Evolutionary conservation across 2,113 vertebrate species (phyloP), one percentile per base, ranked within the genome.

Genomic region (Indicator indicator): DNA sequence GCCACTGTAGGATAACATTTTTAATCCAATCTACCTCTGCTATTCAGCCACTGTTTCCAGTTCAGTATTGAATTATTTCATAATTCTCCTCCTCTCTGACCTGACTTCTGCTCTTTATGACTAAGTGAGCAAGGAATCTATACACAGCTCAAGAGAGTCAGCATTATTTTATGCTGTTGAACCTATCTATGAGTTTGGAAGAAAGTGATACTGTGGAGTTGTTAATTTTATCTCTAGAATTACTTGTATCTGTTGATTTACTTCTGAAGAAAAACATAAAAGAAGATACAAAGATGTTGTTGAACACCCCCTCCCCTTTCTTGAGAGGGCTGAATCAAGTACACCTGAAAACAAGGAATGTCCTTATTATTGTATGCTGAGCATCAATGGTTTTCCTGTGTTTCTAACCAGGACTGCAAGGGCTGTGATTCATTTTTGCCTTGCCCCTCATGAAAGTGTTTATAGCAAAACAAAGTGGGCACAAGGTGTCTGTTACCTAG

Each of bases 21-120:
- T 46, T 81, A 86, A 94, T 77, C 64, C 18, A 83, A 54, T 90
- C 33, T 52, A 2, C 55, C 44, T 77, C 58, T 90, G 69, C 65
- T 86, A 21, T 74, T 91, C 79, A 81, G 38, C 56, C 69, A 83
- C 32, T 62, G 60, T 86, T 95, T 88, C 83, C 74, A 91, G 69
- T 79, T 83, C 55, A 73, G 12, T 72, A 75, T 72, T 78, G 44
- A 93, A 88, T 91, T 59, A 87, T 91, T 88, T 94, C 65, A 72
- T 88, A 71, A 90, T 78, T 94, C 36, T 77, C 23, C 46, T 93
- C 16, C 70, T 60, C 26, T 73, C 24, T 75, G 76, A 86, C 88
- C 48, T 4, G 11, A 64, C 68, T 90, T 93, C 17, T 88, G 36
- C 2, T 7, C 50, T 94, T 88, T 88, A 78, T 93, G 73, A 44